These are phyloP conservation scores for Nymphalis c-album DNA, from an alignment of 2,888 invertebrate species.

Conservation along the genomic window DNA sequence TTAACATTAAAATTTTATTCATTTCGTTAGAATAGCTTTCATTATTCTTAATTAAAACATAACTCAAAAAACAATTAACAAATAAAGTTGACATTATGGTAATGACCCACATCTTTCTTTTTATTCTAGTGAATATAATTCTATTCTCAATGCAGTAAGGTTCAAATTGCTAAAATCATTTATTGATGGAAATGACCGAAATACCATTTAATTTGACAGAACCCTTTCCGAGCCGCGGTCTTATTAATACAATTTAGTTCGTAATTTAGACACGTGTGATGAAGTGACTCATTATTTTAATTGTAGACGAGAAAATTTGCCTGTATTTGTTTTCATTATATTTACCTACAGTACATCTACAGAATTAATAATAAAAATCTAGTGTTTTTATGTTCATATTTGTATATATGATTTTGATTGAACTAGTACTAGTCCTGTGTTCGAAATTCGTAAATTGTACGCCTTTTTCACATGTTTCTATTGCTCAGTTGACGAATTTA, in stretches of 20 bases:
- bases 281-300: slow-evolving; percentile 34
- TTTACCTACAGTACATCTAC: background rate
- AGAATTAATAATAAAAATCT: background rate
- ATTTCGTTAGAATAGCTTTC: background rate
- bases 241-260: slow-evolving; percentile 79
- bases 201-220: slow-evolving; percentile 66
- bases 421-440: too few relatives aligned
- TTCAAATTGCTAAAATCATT: slow-evolving; percentile 23
- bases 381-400: too few relatives aligned
- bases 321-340: background rate
- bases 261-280: slow-evolving; percentile 75
- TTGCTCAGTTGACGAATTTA: too few relatives aligned
- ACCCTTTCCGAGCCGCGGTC: slow-evolving; percentile 73
- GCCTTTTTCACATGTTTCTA: too few relatives aligned
- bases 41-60: slow-evolving; percentile 22
- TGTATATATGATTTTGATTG: too few relatives aligned
- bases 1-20: too few relatives aligned
- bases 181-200: slow-evolving; percentile 47
- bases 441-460: too few relatives aligned
- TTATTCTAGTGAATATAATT: slow-evolving; percentile 10
- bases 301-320: background rate
- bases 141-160: slow-evolving; percentile 8
- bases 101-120: slow-evolving; percentile 61
- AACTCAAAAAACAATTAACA: slow-evolving; percentile 24
- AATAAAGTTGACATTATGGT: slow-evolving; percentile 50